Conservation (phyloP, 2,888 invertebrate genomes). For the Aphidoletes aphidimyza region DNA sequence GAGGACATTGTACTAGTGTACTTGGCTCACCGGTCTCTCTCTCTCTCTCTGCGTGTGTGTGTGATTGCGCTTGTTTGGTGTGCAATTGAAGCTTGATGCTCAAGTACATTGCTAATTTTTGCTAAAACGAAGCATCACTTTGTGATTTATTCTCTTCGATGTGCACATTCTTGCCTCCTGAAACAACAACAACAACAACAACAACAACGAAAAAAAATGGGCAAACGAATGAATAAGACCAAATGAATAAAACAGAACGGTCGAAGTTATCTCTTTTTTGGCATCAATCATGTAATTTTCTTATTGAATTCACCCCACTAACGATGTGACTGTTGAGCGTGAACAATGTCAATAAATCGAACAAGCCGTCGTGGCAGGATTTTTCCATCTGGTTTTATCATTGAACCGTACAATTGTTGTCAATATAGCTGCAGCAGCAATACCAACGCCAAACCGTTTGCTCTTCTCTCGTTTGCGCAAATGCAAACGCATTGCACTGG, state of each 20-base stretch:
- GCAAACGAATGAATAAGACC: too few species aligned
- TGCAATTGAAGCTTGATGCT: not conserved
- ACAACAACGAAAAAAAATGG: too few species aligned
- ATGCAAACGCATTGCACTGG: not conserved
- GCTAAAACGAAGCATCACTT: not conserved
- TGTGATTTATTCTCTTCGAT: conserved; percentile 24
- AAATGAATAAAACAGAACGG: not conserved
- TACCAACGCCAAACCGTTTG: not conserved
- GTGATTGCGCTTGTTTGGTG: too few species aligned
- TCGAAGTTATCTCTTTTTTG: conserved; percentile 38
- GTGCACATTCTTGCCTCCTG: not conserved
- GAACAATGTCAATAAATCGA: conserved; percentile 49
- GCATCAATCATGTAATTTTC: conserved; percentile 46
- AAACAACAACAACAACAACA: too few species aligned
- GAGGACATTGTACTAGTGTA: conserved; percentile 31
- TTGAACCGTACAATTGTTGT: conserved; percentile 13
- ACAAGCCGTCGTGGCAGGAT: conserved; percentile 34
- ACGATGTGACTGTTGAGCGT: conserved; percentile 40
- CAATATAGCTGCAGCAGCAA: not conserved
- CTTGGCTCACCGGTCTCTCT: not conserved
- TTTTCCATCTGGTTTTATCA: conserved; percentile 49
- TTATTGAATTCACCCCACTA: conserved; percentile 31
- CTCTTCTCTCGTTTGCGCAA: too few species aligned
- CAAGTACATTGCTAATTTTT: not conserved
- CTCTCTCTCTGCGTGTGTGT: too few species aligned